A percentile compares a stretch with the other conserved stretches of the same genome.
phyloP scores from a whole-genome alignment of 1,140 invertebrate species.

The Sogatella furcifera region DNA sequence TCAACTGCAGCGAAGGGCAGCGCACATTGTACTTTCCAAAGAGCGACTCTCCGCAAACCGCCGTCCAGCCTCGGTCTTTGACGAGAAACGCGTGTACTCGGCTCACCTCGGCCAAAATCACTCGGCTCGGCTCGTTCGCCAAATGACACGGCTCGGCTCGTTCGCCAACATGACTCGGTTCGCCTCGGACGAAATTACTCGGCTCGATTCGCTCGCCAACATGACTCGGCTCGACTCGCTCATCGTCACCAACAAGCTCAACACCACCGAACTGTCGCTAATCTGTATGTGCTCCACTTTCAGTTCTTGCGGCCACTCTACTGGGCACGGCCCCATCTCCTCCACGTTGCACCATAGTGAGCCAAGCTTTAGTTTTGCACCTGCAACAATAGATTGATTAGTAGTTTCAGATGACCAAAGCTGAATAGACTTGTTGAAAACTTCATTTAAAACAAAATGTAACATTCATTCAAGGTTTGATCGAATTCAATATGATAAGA shows the following conservation, averaged over 20 bases:
- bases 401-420: too few relatives aligned
- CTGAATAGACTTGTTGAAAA: too few relatives aligned
- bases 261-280: background rate
- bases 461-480: too few relatives aligned
- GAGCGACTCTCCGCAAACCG: constrained; percentile 14
- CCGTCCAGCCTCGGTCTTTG: constrained; percentile 19
- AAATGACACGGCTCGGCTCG: constrained; percentile 11
- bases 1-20: constrained; percentile 15
- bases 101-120: constrained; percentile 12
- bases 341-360: constrained; percentile 16
- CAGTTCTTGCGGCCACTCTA: constrained; percentile 17
- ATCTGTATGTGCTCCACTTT: constrained; percentile 13
- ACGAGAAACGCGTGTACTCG: constrained; percentile 15
- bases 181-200: constrained; percentile 13
- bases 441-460: too few relatives aligned
- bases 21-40: constrained; percentile 14
- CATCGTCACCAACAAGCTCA: background rate
- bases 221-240: too few relatives aligned
- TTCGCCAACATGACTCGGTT: background rate
- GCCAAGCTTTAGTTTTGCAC: constrained; percentile 4
- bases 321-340: constrained; percentile 10
- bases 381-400: background rate
- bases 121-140: constrained; percentile 8
- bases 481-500: too few relatives aligned
- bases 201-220: constrained; percentile 6